Evolutionary conservation across 2,113 vertebrate species (phyloP), one percentile per base, ranked within the genome.

Genomic region (Sporophila hypoxantha): DNA sequence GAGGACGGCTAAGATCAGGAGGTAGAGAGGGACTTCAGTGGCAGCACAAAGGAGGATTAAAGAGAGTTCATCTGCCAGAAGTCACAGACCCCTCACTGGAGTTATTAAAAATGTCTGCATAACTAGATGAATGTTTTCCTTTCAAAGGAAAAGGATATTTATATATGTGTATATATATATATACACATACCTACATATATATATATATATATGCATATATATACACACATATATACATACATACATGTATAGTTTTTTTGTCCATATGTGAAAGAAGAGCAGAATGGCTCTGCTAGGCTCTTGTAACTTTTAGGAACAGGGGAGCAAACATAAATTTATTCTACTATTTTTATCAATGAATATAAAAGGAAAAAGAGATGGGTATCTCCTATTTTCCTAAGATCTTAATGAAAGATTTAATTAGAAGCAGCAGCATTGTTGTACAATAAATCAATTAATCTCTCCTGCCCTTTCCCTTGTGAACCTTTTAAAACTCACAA

Each of bases 321-420:
- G 9, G 4, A 82, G 62, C 14, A 75, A 65, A 12, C 12, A 57
- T 27, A 82, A 76, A 59, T 62, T 46, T 76, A 36, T 50, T 23
- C 14, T 42, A 22, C 15, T 67, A 18, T 10, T 93, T 88, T 88
- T 66, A 59, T 76, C 67, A 93, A 61, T 70, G 60, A 82, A 69
- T 36, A 8, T 22, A 76, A 71, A 68, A 77, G 6, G 29, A 67
- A n/a, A 64, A 50, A 66, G 36, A 86, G 29, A 26, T 39, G 5
- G 4, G 2, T 76, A 42, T 86, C 46, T 86, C 32, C 10, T 20
- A 34, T 76, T 86, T 56, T 88, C 14, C 15, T 69, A 82, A 50
- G 70, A 82, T 67, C 39, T 56, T 93, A 93, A 91, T 82, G 78
- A 60, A 91, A 87, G 42, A 74, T 67, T 87, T 94, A 93, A 93